Conservation (phyloP, 2,113 vertebrate species). For the Sporophila hypoxantha region DNA sequence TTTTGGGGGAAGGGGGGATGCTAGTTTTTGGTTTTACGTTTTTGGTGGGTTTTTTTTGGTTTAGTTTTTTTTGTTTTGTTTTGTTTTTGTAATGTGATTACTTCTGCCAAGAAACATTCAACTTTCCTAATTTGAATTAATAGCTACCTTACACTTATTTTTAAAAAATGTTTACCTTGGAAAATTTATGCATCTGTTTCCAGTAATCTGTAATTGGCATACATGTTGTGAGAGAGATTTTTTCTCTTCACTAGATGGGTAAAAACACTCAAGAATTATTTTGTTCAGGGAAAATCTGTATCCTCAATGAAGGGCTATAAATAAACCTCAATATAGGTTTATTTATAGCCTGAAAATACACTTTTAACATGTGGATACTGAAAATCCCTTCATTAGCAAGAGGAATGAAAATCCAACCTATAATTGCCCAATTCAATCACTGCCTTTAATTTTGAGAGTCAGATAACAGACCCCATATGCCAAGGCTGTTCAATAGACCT, state of each 20-base stretch:
- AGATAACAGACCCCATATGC: not conserved
- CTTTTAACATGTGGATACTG: not conserved
- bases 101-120: not conserved
- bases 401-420: not conserved
- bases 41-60: not conserved
- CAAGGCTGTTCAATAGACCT: not conserved
- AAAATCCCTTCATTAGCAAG: not conserved
- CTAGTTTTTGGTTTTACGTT: not conserved
- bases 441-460: not conserved
- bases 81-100: not conserved
- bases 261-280: not conserved
- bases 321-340: no score
- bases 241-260: not conserved
- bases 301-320: not conserved
- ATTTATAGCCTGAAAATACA: not conserved
- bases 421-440: not conserved
- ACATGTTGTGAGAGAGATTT: not conserved
- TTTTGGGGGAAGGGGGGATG: accelerated
- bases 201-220: not conserved
- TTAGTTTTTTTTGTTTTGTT: no score
- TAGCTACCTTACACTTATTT: not conserved
- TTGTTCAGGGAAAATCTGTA: not conserved
- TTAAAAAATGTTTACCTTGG: not conserved
- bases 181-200: not conserved
- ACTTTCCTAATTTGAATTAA: not conserved